Evolutionary conservation across 2,888 invertebrate genomes (phyloP).

Genomic region (Cataglyphis cursor): DNA sequence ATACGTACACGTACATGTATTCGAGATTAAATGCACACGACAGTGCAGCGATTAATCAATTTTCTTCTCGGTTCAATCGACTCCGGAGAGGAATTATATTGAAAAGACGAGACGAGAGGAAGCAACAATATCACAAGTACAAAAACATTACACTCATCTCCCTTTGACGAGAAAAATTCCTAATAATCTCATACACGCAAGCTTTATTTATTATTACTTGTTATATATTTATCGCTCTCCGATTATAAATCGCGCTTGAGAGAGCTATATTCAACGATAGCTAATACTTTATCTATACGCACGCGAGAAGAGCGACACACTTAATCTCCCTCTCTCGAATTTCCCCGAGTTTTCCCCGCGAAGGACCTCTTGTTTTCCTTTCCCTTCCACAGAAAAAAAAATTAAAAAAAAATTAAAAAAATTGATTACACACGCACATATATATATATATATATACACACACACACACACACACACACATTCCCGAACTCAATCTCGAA

Average conservation of each 20-base stretch:
- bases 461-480: not conserved
- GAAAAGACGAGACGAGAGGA: not conserved
- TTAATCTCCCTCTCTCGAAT: constrained; percentile 39
- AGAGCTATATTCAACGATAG: constrained; percentile 5
- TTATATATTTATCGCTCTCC: constrained; percentile 21
- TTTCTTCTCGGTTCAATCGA: constrained; percentile 18
- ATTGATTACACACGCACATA: not conserved
- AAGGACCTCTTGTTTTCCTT: not conserved
- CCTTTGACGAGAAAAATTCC: constrained; percentile 12
- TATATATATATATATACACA: not conserved
- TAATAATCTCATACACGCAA: constrained; percentile 1
- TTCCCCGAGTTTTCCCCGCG: not conserved
- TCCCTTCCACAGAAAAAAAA: not conserved
- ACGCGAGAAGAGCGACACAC: constrained; percentile 26
- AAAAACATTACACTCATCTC: constrained; percentile 38
- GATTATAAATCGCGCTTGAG: constrained; percentile 31
- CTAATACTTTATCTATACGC: constrained; percentile 10
- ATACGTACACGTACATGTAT: constrained; percentile 4
- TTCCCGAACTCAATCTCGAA: constrained; percentile 23
- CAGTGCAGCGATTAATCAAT: constrained; percentile 20
- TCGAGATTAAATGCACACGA: constrained; percentile 34
- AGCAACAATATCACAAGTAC: constrained; percentile 47
- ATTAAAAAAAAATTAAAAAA: too few species aligned
- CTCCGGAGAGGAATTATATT: not conserved
- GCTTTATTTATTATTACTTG: constrained; percentile 33